Conservation (phyloP, 2,113 vertebrate genomes). For the Dermatemys mawii region DNA sequence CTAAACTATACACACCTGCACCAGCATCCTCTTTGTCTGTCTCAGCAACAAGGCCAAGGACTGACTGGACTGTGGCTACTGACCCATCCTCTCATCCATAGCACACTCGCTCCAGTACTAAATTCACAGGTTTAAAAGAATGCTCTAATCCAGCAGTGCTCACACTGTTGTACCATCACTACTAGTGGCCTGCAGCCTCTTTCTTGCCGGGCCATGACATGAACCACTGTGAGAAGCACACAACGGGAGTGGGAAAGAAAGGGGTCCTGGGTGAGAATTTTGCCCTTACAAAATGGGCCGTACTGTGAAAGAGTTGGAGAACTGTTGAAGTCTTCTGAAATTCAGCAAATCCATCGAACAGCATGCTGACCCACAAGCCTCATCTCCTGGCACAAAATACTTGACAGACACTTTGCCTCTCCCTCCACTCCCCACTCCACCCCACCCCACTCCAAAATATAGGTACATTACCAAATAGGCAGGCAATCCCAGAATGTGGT, state of each 20-base stretch:
- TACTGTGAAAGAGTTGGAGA: not conserved
- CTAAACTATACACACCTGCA: not conserved
- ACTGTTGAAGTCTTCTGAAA: not conserved
- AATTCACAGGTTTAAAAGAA: not conserved
- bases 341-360: not conserved
- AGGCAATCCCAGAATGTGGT: slow-evolving; percentile 13
- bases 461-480: not conserved
- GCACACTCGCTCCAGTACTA: not conserved
- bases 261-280: not conserved
- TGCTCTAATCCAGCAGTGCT: too few relatives aligned
- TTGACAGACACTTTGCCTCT: not conserved
- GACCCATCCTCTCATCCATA: not conserved
- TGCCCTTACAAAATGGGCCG: not conserved
- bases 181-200: not conserved
- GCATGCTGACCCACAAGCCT: not conserved
- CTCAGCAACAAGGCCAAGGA: slow-evolving; percentile 1
- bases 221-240: not conserved
- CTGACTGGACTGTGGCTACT: not conserved
- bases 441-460: not conserved
- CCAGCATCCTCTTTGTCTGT: not conserved
- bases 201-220: not conserved
- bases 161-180: not conserved
- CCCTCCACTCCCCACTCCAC: not conserved
- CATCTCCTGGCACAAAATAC: too few relatives aligned
- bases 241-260: not conserved